Conservation (phyloP, 2,113 vertebrate genomes). For the Sinocyclocheilus anophthalmus region DNA sequence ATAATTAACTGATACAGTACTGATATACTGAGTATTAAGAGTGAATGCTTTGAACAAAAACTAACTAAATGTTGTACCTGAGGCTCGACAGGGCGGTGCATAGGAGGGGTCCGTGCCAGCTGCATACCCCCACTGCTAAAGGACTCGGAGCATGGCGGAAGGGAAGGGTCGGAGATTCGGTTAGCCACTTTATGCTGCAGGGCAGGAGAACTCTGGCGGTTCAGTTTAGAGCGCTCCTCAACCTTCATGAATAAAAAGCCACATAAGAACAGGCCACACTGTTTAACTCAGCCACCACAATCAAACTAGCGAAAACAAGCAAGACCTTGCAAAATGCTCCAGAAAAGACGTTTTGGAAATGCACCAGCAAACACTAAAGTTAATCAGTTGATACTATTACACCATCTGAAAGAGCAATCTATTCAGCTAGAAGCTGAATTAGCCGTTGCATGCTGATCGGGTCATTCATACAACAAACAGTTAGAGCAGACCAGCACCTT, state of each 20-base stretch:
- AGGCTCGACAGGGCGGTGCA: constrained; percentile 87
- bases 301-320: constrained; percentile 26
- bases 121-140: constrained; percentile 92
- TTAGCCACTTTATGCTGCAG: constrained; percentile 93
- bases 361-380: background rate
- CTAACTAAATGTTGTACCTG: constrained; percentile 76
- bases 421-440: constrained; percentile 20
- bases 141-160: constrained; percentile 93
- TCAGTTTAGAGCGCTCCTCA: constrained; percentile 86
- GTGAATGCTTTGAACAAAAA: background rate
- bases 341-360: background rate
- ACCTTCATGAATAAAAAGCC: constrained; percentile 76
- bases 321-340: background rate
- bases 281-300: constrained; percentile 55
- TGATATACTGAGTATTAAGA: background rate
- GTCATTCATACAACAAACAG: constrained; percentile 45
- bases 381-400: background rate
- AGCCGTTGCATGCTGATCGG: constrained; percentile 54
- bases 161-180: constrained; percentile 91
- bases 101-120: constrained; percentile 86
- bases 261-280: constrained; percentile 40
- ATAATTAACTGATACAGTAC: background rate
- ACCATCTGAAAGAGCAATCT: constrained; percentile 10
- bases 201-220: constrained; percentile 77
- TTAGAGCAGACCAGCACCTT: constrained; percentile 60